Evolutionary conservation across 2,797 vertebrate species (phyloP).

Genomic region (Cryptoprocta ferox): DNA sequence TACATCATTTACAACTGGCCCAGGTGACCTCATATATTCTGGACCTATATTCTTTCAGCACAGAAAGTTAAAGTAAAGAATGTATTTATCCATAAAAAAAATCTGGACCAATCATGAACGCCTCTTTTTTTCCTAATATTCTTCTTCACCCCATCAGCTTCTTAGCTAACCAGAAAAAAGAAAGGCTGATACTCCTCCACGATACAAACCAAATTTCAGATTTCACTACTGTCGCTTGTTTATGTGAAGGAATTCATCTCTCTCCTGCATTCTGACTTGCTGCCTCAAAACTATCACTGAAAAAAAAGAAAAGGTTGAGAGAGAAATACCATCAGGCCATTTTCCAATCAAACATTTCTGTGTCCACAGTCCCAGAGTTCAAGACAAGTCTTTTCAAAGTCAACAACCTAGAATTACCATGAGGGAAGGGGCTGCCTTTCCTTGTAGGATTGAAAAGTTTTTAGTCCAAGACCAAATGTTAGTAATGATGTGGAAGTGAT

Average conservation of each 20-base stretch:
- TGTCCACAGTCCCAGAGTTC: neutral
- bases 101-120: neutral
- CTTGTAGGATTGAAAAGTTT: neutral
- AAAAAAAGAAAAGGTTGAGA: neutral
- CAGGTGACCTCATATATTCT: slow-evolving; percentile 19
- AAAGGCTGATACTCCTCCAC: neutral
- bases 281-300: neutral
- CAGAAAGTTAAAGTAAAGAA: slow-evolving; percentile 54
- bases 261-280: neutral
- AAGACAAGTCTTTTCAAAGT: neutral
- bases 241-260: slow-evolving; percentile 44
- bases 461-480: neutral
- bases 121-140: neutral
- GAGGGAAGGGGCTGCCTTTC: neutral
- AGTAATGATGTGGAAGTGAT: neutral
- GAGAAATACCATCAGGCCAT: neutral
- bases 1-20: slow-evolving; percentile 66
- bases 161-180: neutral
- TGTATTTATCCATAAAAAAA: slow-evolving; percentile 20
- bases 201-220: slow-evolving; percentile 35
- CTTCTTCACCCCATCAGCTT: neutral
- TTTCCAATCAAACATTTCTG: neutral
- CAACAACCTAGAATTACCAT: neutral
- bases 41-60: neutral
- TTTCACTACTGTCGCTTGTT: slow-evolving; percentile 1